Conservation (phyloP, 53 echinoderm and acorn worm genomes). For the Holothuria leucospilota region DNA sequence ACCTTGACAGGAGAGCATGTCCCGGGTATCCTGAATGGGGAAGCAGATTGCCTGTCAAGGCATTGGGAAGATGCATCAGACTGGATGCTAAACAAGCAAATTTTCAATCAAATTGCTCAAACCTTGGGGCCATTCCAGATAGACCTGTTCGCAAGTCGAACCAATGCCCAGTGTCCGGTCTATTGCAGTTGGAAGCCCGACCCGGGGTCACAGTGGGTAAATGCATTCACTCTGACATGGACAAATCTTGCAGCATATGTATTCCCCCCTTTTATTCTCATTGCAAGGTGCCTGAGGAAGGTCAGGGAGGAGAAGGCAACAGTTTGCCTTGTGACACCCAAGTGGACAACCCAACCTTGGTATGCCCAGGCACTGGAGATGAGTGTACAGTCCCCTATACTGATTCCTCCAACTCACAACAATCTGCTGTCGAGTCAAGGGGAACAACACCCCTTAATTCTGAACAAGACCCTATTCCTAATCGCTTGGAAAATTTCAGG, state of each 20-base stretch:
- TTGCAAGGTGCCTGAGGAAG: conserved; percentile 7
- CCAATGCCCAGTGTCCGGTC: too few relatives aligned
- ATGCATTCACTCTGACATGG: conserved; percentile 1
- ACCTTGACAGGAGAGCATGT: conserved; percentile 3
- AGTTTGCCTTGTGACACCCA: neutral
- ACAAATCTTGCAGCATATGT: neutral
- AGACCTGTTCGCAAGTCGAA: too few relatives aligned
- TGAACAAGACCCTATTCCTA: neutral
- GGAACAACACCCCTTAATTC: conserved; percentile 35
- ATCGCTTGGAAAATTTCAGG: conserved; percentile 50
- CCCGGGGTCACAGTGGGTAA: too few relatives aligned
- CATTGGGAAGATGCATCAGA: too few relatives aligned
- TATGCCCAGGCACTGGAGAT: conserved; percentile 13
- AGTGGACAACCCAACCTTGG: conserved; percentile 19
- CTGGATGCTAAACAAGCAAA: too few relatives aligned
- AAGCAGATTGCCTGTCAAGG: too few relatives aligned
- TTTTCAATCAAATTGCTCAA: too few relatives aligned
- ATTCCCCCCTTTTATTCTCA: neutral
- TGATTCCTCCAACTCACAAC: conserved; percentile 19
- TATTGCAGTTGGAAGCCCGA: too few relatives aligned
- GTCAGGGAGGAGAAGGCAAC: conserved; percentile 22
- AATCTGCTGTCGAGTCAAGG: conserved; percentile 6
- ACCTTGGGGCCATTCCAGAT: too few relatives aligned
- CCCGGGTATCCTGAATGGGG: conserved; percentile 6
- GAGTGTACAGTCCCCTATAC: conserved; percentile 28